Evolutionary conservation across 2,888 invertebrate species (phyloP).

Genomic region (Xiphydria camelus): DNA sequence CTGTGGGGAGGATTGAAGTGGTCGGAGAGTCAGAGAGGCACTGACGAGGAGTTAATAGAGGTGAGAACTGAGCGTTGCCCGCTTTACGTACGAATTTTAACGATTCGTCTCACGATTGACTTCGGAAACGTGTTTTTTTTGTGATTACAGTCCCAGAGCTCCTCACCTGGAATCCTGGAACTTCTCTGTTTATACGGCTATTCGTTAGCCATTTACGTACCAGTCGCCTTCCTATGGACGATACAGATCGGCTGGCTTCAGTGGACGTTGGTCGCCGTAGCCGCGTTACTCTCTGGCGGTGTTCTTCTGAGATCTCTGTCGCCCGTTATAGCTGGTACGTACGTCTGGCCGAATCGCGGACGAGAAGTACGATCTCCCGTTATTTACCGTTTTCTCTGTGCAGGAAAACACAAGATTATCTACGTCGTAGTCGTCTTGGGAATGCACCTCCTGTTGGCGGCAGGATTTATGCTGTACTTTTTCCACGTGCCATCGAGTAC

Average conservation of each 20-base stretch:
- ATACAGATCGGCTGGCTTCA: conserved; percentile 82
- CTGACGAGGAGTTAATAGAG: conserved; percentile 68
- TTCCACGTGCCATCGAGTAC: conserved; percentile 66
- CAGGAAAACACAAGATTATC: conserved; percentile 64
- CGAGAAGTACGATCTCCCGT: too few relatives aligned
- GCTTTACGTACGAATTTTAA: too few relatives aligned
- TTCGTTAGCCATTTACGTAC: conserved; percentile 90
- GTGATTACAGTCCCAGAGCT: conserved; percentile 55
- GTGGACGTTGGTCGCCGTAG: conserved; percentile 83
- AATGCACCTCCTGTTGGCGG: conserved; percentile 80
- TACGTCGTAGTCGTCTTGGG: conserved; percentile 70
- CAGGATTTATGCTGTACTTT: conserved; percentile 85
- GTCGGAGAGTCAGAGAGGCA: conserved; percentile 66
- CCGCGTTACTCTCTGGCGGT: conserved; percentile 81
- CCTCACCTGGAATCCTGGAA: conserved; percentile 75
- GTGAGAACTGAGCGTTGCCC: conserved; percentile 58
- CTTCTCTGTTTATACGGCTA: conserved; percentile 95
- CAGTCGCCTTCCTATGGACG: conserved; percentile 90
- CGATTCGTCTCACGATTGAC: too few relatives aligned
- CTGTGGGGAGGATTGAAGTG: conserved; percentile 88
- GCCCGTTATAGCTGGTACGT: conserved; percentile 68
- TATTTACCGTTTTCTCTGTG: not conserved
- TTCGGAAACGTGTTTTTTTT: too few relatives aligned
- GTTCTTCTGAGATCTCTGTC: conserved; percentile 82
- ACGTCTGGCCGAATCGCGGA: too few relatives aligned